Conservation (phyloP, 2,113 vertebrate genomes). For the Campylomormyrus tamandua region DNA sequence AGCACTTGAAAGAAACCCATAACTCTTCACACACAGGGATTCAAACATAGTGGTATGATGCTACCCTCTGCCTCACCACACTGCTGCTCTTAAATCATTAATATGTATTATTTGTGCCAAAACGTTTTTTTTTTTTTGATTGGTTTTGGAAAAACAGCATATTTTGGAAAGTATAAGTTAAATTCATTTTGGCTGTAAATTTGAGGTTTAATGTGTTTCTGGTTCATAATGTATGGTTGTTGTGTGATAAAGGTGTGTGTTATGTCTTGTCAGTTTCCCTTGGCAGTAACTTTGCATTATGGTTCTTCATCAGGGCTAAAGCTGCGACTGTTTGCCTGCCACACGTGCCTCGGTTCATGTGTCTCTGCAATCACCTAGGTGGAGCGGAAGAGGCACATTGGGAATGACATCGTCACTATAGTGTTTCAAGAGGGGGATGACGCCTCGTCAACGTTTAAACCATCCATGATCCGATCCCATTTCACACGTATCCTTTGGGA, state of each 20-base stretch:
- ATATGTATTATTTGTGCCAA: not conserved
- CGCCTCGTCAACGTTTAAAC: slow-evolving; percentile 83
- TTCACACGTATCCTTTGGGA: slow-evolving; percentile 93
- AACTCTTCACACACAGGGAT: not conserved
- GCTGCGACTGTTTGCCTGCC: not conserved
- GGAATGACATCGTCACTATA: slow-evolving; percentile 96
- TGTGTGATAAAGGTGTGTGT: not conserved
- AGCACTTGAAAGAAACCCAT: not conserved
- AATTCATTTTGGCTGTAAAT: not conserved
- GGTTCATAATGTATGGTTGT: not conserved
- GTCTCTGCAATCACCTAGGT: slow-evolving; percentile 61
- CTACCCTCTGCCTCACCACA: not conserved
- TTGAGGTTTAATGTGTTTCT: not conserved
- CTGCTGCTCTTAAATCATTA: not conserved
- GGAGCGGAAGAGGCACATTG: slow-evolving; percentile 96
- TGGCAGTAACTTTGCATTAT: not conserved
- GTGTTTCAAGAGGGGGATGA: slow-evolving; percentile 97
- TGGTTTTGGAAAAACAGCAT: not conserved
- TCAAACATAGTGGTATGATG: not conserved
- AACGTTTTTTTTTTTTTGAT: not conserved
- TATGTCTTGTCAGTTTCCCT: not conserved
- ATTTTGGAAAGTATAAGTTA: not conserved
- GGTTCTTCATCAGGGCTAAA: not conserved
- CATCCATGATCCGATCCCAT: slow-evolving; percentile 98
- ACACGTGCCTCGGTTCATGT: not conserved